Evolutionary conservation across 2,888 invertebrate genomes (phyloP).

Genomic region (Pocota personata): DNA sequence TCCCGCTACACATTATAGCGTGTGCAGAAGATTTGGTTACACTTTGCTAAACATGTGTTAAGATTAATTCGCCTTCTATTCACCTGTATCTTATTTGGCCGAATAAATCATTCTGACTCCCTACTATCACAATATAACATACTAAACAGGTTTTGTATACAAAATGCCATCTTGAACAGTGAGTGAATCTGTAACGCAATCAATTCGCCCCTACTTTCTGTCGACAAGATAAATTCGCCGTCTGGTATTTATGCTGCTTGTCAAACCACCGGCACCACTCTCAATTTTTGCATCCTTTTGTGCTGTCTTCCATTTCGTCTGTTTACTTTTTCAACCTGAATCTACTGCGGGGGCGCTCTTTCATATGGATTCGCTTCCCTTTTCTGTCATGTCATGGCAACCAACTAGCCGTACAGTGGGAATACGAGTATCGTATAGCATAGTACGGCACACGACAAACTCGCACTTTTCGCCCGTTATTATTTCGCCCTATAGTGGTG

Average conservation of each 20-base stretch:
- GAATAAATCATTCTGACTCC: neutral
- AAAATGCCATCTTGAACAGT: neutral
- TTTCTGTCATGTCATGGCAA: neutral
- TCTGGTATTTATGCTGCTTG: neutral
- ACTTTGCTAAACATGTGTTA: neutral
- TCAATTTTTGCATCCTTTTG: conserved; percentile 49
- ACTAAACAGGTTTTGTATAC: neutral
- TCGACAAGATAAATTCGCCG: conserved; percentile 22
- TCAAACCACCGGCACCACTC: conserved; percentile 23
- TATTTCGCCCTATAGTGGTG: conserved; percentile 52
- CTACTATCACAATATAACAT: neutral
- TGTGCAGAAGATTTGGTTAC: neutral
- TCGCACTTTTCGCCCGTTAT: conserved; percentile 46
- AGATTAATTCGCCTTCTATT: neutral
- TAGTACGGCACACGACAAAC: conserved; percentile 46
- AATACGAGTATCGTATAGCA: conserved; percentile 1
- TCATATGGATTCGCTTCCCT: neutral
- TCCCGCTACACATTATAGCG: neutral
- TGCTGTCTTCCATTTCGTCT: conserved; percentile 26
- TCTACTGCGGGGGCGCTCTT: conserved; percentile 51
- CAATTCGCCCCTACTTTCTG: neutral
- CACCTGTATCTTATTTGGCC: neutral
- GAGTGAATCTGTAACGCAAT: neutral
- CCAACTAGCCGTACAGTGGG: neutral
- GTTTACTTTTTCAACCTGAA: conserved; percentile 43